These are phyloP conservation scores for Apocrypta bakeri DNA, from an alignment of 1,140 invertebrate genomes.

Conservation along the genomic window DNA sequence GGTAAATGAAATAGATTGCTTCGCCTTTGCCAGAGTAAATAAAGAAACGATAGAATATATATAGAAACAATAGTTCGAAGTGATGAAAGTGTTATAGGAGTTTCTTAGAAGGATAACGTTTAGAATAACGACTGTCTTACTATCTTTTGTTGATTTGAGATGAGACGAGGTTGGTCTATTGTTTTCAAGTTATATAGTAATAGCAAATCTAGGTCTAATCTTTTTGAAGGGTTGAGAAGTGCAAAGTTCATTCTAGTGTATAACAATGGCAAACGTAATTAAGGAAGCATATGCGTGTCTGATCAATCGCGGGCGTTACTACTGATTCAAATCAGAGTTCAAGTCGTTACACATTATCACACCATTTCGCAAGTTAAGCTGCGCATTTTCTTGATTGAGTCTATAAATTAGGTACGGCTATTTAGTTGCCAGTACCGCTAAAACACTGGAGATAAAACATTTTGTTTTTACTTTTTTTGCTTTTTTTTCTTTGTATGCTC, in stretches of 20 bases:
- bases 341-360: background rate
- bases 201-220: background rate
- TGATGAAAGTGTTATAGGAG: too few species aligned
- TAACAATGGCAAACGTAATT: background rate
- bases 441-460: too few species aligned
- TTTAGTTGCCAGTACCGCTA: background rate
- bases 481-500: too few species aligned
- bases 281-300: background rate
- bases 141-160: background rate
- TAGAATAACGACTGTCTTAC: too few species aligned
- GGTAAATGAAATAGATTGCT: too few species aligned
- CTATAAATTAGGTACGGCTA: background rate
- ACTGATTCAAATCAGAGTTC: background rate
- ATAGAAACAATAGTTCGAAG: too few species aligned
- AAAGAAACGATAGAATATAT: background rate
- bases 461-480: too few species aligned
- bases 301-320: background rate
- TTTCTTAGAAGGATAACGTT: too few species aligned
- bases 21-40: background rate
- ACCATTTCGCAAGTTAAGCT: background rate
- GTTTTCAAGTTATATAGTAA: background rate
- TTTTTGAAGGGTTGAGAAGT: background rate
- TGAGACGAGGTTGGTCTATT: background rate
- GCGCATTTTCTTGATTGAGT: background rate
- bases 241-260: background rate